Evolutionary conservation across 1,140 invertebrate species (phyloP).

Genomic region (Campoletis sonorensis): DNA sequence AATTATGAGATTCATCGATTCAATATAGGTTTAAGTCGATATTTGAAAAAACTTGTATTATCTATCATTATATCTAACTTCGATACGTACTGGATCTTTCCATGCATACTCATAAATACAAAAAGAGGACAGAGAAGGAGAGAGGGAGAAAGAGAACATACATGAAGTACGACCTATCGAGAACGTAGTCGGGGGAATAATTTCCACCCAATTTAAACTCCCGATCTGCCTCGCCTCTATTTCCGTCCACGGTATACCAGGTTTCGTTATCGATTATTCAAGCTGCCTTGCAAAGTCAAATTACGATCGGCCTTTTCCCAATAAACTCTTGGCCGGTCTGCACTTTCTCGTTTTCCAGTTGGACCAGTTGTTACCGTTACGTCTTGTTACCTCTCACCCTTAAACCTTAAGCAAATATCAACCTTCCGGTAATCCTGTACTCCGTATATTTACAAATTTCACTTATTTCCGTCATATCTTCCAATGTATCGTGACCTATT

Average conservation of each 20-base stretch:
- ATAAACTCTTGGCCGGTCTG: slow-evolving; percentile 51
- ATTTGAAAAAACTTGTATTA: background rate
- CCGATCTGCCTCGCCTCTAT: slow-evolving; percentile 66
- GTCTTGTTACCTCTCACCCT: background rate
- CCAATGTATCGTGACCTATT: background rate
- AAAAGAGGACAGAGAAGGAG: background rate
- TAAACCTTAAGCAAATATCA: background rate
- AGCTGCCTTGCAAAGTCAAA: slow-evolving; percentile 64
- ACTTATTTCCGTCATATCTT: slow-evolving; percentile 23
- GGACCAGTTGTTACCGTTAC: slow-evolving; percentile 7
- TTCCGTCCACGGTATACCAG: slow-evolving; percentile 61
- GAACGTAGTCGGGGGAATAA: slow-evolving; percentile 59
- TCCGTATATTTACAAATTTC: slow-evolving; percentile 41
- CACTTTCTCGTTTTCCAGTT: background rate
- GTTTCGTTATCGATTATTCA: slow-evolving; percentile 70
- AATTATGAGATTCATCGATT: background rate
- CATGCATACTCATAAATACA: background rate
- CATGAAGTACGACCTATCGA: background rate
- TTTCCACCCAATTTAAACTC: slow-evolving; percentile 72
- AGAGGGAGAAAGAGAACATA: background rate
- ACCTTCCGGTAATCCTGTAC: too few relatives aligned
- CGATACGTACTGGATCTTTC: background rate
- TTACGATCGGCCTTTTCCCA: slow-evolving; percentile 64
- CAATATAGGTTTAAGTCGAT: background rate
- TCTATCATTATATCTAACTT: background rate